Base-by-base conservation (phyloP, 2,113 vertebrate species). In the Oreocharis arfaki region DNA sequence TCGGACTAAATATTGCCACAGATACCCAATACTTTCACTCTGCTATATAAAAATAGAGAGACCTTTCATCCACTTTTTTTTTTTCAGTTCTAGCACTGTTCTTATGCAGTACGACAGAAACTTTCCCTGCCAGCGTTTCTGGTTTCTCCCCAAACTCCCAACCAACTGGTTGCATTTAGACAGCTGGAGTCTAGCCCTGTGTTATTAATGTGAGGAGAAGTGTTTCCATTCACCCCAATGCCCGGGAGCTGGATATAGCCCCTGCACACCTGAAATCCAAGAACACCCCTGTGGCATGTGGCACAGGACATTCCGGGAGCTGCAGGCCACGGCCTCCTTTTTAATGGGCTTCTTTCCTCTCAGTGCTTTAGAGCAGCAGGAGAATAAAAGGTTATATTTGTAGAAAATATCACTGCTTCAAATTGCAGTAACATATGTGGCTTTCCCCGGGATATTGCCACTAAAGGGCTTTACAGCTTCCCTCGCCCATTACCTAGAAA, bases 11-110 rank as follows among this genome's bases (percentile, higher is more conserved):
- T 91, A 61, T 63, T 88, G 87, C 94, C 2, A 3, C 78, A 74
- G 95, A 91, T 77, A 95, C 67, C 78, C 32, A 95, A 94, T 64
- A 46, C 94, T 88, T 83, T 77, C 87, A 50, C 57, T 80, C 57
- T 65, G 30, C 46, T 39, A 5, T 46, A 33, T 80, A 95, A 96
- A 97, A 93, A 96, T 93, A 95, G 94, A 85, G 57, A 90, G 74
- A 90, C 84, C 87, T 96, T 94, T 95, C 5, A 3, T 87, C 53
- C n/a, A 20, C 27, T 37, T 52, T 59, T 75, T 46, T 24, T 67
- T 65, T 59, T 42, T 37, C 0, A 74, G 61, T 76, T 63, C 35
- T 76, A 63, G 23, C 49, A 14, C 41, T 47, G 32, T 55, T 86
- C 52, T 6, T 10, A 42, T 44, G 69, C n/a, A 64, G 55, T 8